Conservation (phyloP, 1,140 invertebrate species). For the Drosophila nikananu region DNA sequence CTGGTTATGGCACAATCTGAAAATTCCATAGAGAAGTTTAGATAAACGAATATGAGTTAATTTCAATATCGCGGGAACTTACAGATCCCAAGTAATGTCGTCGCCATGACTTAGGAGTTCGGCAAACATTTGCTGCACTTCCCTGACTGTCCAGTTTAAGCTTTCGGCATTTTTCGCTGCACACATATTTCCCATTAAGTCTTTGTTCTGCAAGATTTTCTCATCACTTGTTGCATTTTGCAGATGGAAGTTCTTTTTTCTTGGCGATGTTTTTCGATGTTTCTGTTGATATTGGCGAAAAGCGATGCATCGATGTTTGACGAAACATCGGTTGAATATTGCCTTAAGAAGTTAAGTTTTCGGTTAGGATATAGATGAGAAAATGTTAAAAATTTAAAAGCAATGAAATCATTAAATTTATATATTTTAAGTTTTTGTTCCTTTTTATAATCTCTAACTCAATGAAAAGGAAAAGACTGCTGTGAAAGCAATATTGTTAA, state of each 20-base stretch:
- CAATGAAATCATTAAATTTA: too few species aligned
- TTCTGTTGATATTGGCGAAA: too few species aligned
- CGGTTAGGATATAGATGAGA: too few species aligned
- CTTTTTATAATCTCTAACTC: too few species aligned
- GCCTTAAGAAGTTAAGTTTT: too few species aligned
- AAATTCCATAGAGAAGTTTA: not conserved
- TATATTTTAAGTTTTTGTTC: too few species aligned
- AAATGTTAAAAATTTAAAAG: too few species aligned
- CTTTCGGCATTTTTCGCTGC: not conserved
- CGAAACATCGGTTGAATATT: too few species aligned
- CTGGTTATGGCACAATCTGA: slow-evolving; percentile 2
- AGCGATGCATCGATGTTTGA: too few species aligned
- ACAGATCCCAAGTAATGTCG: slow-evolving; percentile 40
- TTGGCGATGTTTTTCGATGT: too few species aligned
- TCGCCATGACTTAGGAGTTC: slow-evolving; percentile 20
- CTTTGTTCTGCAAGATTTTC: not conserved
- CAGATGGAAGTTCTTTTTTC: slow-evolving; percentile 16
- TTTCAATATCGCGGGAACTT: not conserved
- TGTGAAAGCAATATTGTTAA: too few species aligned
- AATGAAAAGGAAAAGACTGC: too few species aligned
- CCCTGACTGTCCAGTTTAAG: slow-evolving; percentile 8
- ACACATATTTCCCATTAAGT: not conserved
- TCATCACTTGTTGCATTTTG: not conserved
- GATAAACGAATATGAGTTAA: not conserved
- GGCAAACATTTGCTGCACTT: slow-evolving; percentile 34